A percentile compares a stretch with the other conserved stretches of the same genome.
phyloP scores from a whole-genome alignment of 1,140 invertebrate species.

The Parasteatoda tepidariorum region DNA sequence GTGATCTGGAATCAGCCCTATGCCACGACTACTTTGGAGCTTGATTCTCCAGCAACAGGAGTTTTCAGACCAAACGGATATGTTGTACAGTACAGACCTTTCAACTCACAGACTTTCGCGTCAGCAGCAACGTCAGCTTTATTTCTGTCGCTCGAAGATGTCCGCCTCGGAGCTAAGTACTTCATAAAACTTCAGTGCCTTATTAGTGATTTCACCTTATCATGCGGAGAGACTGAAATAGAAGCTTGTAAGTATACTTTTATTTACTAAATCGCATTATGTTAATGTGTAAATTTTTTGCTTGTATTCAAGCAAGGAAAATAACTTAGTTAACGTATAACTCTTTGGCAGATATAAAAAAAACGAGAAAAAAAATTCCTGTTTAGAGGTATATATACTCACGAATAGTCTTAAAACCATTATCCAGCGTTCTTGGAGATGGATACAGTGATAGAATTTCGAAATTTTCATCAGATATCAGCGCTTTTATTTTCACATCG shows the following conservation, averaged over 20 bases:
- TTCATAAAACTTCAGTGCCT: neutral
- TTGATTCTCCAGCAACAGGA: neutral
- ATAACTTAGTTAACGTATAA: no score
- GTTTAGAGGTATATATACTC: no score
- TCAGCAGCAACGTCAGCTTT: neutral
- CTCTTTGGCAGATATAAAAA: no score
- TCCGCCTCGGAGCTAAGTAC: conserved; percentile 33
- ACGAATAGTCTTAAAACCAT: no score
- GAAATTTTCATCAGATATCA: no score
- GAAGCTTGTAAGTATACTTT: conserved; percentile 30
- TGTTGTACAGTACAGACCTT: neutral
- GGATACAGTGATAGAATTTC: no score
- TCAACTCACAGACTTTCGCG: neutral
- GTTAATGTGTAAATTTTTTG: no score
- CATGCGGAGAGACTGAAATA: conserved; percentile 5
- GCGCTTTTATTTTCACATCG: no score
- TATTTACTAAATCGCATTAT: no score
- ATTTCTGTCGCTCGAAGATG: conserved; percentile 12
- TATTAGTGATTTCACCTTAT: neutral
- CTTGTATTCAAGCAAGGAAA: no score
- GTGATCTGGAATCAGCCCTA: conserved; percentile 19
- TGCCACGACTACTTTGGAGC: conserved; percentile 4
- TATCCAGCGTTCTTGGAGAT: no score
- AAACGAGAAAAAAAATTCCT: no score
- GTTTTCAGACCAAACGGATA: neutral